Conservation (phyloP, 2,113 vertebrate species). For the Penelope pileata region DNA sequence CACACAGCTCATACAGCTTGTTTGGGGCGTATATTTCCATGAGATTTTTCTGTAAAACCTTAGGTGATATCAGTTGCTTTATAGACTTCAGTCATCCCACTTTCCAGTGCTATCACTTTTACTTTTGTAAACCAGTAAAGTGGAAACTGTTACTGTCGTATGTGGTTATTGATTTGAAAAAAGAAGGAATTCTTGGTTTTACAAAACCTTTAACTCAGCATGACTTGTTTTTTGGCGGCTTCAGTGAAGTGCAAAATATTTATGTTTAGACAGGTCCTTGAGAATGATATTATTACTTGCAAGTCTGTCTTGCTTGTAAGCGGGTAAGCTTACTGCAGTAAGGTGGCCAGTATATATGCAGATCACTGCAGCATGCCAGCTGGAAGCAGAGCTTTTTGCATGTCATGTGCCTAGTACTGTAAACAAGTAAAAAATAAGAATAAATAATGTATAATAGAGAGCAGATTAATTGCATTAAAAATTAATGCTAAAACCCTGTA, state of each 20-base stretch:
- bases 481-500: neutral
- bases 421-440: neutral
- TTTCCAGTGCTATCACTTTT: neutral
- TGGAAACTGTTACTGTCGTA: neutral
- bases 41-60: neutral
- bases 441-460: neutral
- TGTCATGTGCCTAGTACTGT: neutral
- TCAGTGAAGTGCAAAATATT: neutral
- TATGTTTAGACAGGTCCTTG: neutral
- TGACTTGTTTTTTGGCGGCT: neutral
- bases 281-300: neutral
- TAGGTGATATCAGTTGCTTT: neutral
- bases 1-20: neutral
- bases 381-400: neutral
- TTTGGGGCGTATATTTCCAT: neutral
- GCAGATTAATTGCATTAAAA: neutral
- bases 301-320: neutral
- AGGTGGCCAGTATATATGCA: neutral
- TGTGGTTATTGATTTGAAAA: neutral
- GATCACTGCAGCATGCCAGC: neutral
- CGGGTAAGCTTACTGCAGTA: neutral
- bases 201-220: neutral
- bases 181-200: neutral
- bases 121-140: neutral
- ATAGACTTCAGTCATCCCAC: neutral